Evolutionary conservation across 2,797 vertebrate genomes (phyloP), one percentile per base, ranked within the genome.

Genomic region (Lacerta bilineata): DNA sequence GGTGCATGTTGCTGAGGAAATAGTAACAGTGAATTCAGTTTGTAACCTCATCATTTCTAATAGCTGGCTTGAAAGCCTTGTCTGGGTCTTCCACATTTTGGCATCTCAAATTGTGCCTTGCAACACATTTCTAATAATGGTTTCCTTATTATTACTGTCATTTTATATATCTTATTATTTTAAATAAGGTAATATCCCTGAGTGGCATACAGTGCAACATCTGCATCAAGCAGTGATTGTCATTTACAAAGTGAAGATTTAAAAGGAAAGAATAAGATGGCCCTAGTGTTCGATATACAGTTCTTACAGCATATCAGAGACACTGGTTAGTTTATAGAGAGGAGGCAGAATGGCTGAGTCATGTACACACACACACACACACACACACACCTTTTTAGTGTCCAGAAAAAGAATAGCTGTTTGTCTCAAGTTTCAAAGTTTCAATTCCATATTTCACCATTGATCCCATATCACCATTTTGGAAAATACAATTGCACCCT

Each of bases 211-310:
- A 97, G 97, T 96, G 97, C 97, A 98, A 96, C 71, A 92, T 96
- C 96, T 97, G 97, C 98, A 93, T 98, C 95, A 89, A 98, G 97
- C 97, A 98, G 97, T 98, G 99, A 99, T 99, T 99, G 99, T 99
- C 99, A 97, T 97, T 96, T 95, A 97, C 96, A 88, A 97, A 97
- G 94, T 96, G 97, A 97, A 97, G 90, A 80, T 91, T 92, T 83
- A 88, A 91, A 92, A 92, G 75, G 61, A 93, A 93, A 92, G 90
- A 88, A 43, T 71, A 94, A 76, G 90, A 71, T 2, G 18, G 80
- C 2, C 41, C 43, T 75, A 29, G n/a, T 86, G 86, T 96, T 84
- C 80, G 90, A 89, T 55, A 89, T 39, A 80, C 33, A 86, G 88
- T 86, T 91, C 17, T 46, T 83, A 83, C 66, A 87, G 75, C 64